Base-by-base conservation (phyloP, 2,113 vertebrate species). In the Rhea pennata region DNA sequence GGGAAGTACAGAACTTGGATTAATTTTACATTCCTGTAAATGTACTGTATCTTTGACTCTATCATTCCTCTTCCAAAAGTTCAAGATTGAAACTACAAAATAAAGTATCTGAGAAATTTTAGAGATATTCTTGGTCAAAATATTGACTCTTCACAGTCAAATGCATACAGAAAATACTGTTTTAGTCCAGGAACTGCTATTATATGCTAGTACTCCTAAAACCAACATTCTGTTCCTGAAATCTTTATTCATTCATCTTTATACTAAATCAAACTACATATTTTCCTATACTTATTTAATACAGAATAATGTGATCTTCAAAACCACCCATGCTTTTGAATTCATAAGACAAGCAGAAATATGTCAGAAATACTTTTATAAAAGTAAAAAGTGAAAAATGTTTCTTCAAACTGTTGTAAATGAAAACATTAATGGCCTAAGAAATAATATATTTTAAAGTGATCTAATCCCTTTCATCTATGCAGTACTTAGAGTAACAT, bases 81-180 rank as follows among this genome's bases (percentile, higher is more conserved):
- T 75, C 74, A 80, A 36, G 36, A 6, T 36, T 36, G 36, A 36
- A 36, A 82, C 51, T 87, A 61, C 46, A 78, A 94, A 92, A 87
- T 78, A 76, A 79, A 83, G 27, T 48, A 64, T 22, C 61, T 81
- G 39, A 80, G 46, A 69, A 56, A 33, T 59, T 74, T 3, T 5
- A 69, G 39, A 29, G 58, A 80, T 21, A 23, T 6, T 40, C 46
- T 77, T 51, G 33, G 84, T 94, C 69, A 90, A 72, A 54, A 29
- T 54, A 53, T 27, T 66, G 46, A 64, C 22, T n/a, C 73, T 78
- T 82, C 51, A 80, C n/a, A 61, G 15, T 9, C 39, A 64, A 77
- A 51, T 64, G 95, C 75, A 73, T 65, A 15, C 80, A 95, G 89
- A 96, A 91, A 88, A 84, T 36, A 36, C 22, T 27, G 48, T 27